Conservation (phyloP, 1,140 invertebrate genomes). For the Brachionus calyciflorus region DNA sequence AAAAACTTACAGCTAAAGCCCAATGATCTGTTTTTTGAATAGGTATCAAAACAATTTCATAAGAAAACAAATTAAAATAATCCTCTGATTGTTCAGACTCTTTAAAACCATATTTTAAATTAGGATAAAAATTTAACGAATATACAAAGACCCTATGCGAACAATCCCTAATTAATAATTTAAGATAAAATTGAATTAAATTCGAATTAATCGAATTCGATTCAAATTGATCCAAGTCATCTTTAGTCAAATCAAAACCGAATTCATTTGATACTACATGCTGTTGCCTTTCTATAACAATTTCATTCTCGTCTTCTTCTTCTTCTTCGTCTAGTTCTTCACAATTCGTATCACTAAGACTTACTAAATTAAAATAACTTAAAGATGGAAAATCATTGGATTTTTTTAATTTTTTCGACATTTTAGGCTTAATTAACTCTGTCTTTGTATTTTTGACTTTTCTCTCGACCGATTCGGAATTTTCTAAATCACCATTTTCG, state of each 20-base stretch:
- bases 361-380: constrained; percentile 35
- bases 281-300: constrained; percentile 34
- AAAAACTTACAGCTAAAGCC: constrained; percentile 4
- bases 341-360: not conserved
- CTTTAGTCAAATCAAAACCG: constrained; percentile 24
- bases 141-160: constrained; percentile 7
- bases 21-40: constrained; percentile 38
- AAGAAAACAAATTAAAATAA: constrained; percentile 6
- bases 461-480: not conserved
- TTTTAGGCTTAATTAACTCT: constrained; percentile 29
- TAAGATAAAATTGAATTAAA: constrained; percentile 30
- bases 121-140: constrained; percentile 40
- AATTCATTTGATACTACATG: constrained; percentile 28
- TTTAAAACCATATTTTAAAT: constrained; percentile 35
- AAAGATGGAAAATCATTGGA: not conserved
- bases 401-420: not conserved
- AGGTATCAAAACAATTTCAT: not conserved
- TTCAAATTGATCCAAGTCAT: constrained; percentile 24
- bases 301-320: constrained; percentile 1
- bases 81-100: not conserved
- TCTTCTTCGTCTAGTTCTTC: not conserved
- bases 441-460: not conserved
- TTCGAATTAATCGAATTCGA: not conserved
- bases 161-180: not conserved
- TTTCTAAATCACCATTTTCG: not conserved